Conservation (phyloP, 2,888 invertebrate genomes). For the Drosophila paranaensis region DNA sequence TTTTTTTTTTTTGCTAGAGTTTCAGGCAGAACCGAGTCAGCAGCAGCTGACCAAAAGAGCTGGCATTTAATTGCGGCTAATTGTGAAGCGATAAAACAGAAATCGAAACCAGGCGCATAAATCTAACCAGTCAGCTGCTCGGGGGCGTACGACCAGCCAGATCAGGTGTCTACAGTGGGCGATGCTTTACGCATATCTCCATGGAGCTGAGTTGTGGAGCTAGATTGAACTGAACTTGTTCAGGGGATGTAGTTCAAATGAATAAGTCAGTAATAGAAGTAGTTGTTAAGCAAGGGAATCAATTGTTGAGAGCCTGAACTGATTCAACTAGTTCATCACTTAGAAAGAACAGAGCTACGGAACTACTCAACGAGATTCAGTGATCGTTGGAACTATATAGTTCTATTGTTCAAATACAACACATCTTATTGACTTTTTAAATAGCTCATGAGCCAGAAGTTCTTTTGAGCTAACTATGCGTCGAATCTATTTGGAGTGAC, state of each 20-base stretch:
- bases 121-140: slow-evolving; percentile 7
- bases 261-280: too few relatives aligned
- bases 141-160: slow-evolving; percentile 22
- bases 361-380: neutral
- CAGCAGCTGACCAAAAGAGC: slow-evolving; percentile 43
- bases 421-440: too few relatives aligned
- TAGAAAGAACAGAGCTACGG: neutral
- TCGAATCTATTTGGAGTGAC: too few relatives aligned
- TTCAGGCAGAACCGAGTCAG: slow-evolving; percentile 6
- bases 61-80: slow-evolving; percentile 55
- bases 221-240: neutral
- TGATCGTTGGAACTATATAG: neutral
- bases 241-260: neutral
- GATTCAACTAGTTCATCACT: neutral
- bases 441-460: neutral
- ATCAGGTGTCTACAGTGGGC: slow-evolving; percentile 35
- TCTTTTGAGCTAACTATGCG: too few relatives aligned
- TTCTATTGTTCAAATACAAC: neutral
- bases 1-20: neutral
- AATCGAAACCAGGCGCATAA: slow-evolving; percentile 15
- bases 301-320: too few relatives aligned
- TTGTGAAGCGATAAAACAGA: slow-evolving; percentile 40
- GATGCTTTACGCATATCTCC: slow-evolving; percentile 13
- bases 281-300: neutral
- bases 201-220: neutral